Evolutionary conservation across 2,888 invertebrate species (phyloP), one percentile per base, ranked within the genome.

Genomic region (Daptonema setosum): DNA sequence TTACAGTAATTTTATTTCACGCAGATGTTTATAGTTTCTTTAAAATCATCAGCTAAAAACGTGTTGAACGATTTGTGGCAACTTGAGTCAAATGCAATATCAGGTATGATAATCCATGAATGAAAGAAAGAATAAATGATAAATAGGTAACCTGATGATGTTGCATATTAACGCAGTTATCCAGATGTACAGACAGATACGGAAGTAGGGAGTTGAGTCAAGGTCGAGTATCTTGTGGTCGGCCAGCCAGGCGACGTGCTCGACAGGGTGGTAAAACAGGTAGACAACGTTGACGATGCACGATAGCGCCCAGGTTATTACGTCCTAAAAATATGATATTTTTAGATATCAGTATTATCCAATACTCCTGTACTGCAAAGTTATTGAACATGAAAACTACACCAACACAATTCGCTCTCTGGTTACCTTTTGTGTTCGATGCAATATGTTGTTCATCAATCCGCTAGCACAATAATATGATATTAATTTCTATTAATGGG

Each of bases 231-330:
- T 2, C 24, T 58, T 14, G 28, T 51, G 25, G 17, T 28, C 25
- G 26, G 41, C 29, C 20, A 58, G 47, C 58, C 58, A 58, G 20
- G 54, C 54, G 22, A 58, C 28, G 55, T 58, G 58, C 55, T 58
- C 58, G 2, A 58, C 43, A 14, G 56, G 56, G 28, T 43, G 20
- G 43, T 48, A 58, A 5, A 56, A 25, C 28, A 28, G n/a, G 48
- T 56, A 58, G 2, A 58, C 11, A 2, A 56, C 2, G 17, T 24
- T 52, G 25, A 45, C 45, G 28, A 24, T 24, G 2, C 26, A 2
- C 17, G n/a, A 22, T 26, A 58, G 24, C 20, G n/a, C 14, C 52
- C 43, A 28, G 20, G 45, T 28, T 2, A 28, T 2, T 2, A 1
- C 14, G 45, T 54, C 54, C 54, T 54, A 22, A 54, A 35, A 43